phyloP scores from a whole-genome alignment of 2,888 invertebrate species.

The Phengaris alcon region DNA sequence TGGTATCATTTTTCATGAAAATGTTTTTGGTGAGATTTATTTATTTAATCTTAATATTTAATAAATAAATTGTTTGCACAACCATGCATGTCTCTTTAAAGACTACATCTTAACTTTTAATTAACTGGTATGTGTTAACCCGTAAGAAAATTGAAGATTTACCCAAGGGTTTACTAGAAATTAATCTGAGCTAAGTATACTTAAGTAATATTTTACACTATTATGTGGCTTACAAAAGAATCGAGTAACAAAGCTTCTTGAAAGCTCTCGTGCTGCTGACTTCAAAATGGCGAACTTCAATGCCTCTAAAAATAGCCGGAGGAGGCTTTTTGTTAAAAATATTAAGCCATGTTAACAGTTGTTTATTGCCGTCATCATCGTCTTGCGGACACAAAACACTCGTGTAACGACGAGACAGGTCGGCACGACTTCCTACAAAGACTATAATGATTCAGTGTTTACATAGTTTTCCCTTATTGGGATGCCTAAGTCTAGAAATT shows the following conservation, averaged over 20 bases:
- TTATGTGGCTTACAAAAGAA: conserved; percentile 8
- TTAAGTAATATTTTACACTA: conserved; percentile 19
- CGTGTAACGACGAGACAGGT: neutral
- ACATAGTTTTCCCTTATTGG: conserved; percentile 9
- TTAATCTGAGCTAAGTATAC: neutral
- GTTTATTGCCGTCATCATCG: conserved; percentile 19
- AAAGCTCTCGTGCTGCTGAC: conserved; percentile 18
- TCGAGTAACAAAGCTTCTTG: conserved; percentile 10
- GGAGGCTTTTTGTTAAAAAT: conserved; percentile 23
- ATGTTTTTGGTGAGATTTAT: too few relatives aligned
- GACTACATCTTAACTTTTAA: too few relatives aligned
- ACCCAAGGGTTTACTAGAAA: too few relatives aligned
- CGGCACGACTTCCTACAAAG: conserved; percentile 19
- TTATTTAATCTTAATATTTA: too few relatives aligned
- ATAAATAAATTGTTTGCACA: too few relatives aligned
- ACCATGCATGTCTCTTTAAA: too few relatives aligned
- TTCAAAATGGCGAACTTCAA: conserved; percentile 25
- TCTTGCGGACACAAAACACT: neutral
- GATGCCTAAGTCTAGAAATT: neutral
- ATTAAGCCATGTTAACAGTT: conserved; percentile 23
- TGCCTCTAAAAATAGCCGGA: conserved; percentile 20
- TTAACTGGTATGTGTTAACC: too few relatives aligned
- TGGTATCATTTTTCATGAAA: too few relatives aligned
- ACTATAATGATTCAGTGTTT: conserved; percentile 13
- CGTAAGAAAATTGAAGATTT: too few relatives aligned